These are phyloP conservation scores for Fregata magnificens DNA, from an alignment of 2,113 vertebrate genomes.

Conservation along the genomic window DNA sequence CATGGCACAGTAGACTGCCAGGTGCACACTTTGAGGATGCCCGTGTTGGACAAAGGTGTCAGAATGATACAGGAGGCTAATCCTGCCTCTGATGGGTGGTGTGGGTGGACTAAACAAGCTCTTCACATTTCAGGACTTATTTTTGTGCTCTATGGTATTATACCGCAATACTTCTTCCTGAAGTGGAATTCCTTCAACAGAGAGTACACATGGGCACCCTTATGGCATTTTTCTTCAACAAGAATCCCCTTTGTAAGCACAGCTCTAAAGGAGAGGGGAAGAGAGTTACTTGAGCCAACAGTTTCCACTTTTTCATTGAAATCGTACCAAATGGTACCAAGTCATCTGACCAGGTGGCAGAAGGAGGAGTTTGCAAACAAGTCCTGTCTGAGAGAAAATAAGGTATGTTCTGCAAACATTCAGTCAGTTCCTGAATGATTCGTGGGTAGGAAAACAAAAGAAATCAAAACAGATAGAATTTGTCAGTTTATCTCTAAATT, in stretches of 20 bases:
- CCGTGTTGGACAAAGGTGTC: neutral
- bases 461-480: neutral
- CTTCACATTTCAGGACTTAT: neutral
- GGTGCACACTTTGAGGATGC: accelerated
- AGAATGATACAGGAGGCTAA: neutral
- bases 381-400: neutral
- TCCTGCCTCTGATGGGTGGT: neutral
- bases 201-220: neutral
- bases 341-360: neutral
- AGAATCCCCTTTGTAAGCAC: neutral
- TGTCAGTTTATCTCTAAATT: neutral
- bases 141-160: neutral
- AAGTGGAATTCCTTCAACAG: neutral
- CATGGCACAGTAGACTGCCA: neutral
- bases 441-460: neutral
- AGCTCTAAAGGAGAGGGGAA: neutral
- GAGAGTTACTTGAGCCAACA: neutral
- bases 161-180: neutral
- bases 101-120: neutral
- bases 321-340: neutral
- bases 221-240: neutral
- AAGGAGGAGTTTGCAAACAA: neutral
- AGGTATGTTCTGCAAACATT: neutral
- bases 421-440: neutral
- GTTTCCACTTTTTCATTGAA: neutral